A percentile compares a stretch with the other conserved stretches of the same genome.
Conservation (phyloP, 2,113 vertebrate species). For the Guaruba guarouba region DNA sequence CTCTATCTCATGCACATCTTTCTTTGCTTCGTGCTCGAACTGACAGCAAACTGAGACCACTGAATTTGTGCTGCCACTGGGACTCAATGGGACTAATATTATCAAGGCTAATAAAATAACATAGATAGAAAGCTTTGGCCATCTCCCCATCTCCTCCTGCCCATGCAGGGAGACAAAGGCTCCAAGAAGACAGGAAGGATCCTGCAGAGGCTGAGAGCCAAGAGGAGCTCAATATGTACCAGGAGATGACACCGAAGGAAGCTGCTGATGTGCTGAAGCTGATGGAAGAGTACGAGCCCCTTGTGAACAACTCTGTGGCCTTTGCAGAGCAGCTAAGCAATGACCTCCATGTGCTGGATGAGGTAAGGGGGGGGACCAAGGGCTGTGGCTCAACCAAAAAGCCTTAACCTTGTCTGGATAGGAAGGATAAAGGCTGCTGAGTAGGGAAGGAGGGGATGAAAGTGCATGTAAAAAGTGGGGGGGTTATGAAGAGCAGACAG, state of each 20-base stretch:
- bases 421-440: background rate
- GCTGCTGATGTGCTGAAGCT: conserved; percentile 6
- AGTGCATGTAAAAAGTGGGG: background rate
- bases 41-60: background rate
- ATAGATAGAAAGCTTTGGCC: background rate
- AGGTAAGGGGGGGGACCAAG: background rate
- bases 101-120: background rate
- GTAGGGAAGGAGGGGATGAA: background rate
- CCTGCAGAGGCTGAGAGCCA: background rate
- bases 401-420: background rate
- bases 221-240: background rate
- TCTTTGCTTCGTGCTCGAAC: background rate
- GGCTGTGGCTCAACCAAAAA: background rate
- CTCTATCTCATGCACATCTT: background rate
- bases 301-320: conserved; percentile 3
- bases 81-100: accelerated
- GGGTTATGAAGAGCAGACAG: background rate
- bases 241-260: conserved; percentile 42
- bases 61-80: accelerated
- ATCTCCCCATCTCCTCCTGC: background rate
- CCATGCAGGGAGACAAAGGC: background rate
- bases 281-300: conserved; percentile 44
- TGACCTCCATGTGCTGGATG: conserved; percentile 25
- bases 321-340: conserved; percentile 39
- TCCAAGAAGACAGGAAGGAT: background rate